Evolutionary conservation across 2,888 invertebrate species (phyloP).

Genomic region (Thereva nobilitata): DNA sequence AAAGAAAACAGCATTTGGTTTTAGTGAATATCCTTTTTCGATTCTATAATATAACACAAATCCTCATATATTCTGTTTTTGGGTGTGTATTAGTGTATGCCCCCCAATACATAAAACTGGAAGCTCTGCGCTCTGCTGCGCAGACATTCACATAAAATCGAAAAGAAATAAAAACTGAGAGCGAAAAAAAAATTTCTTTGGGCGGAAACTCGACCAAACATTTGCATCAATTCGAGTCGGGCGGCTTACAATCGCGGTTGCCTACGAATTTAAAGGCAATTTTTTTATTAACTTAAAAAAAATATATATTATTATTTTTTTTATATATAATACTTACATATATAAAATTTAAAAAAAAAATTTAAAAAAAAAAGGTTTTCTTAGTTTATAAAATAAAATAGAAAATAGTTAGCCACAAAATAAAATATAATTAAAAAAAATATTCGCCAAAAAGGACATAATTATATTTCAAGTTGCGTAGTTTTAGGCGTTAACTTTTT

Average conservation of each 20-base stretch:
- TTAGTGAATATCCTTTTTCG: slow-evolving; percentile 22
- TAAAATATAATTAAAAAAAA: too few species aligned
- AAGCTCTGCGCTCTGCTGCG: neutral
- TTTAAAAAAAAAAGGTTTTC: neutral
- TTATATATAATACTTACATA: too few species aligned
- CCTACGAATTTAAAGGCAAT: slow-evolving; percentile 39
- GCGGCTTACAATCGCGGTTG: slow-evolving; percentile 52
- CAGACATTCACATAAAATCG: slow-evolving; percentile 13
- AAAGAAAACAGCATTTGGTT: too few species aligned
- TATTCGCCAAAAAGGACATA: too few species aligned
- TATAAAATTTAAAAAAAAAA: neutral
- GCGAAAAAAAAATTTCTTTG: slow-evolving; percentile 40
- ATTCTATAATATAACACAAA: too few species aligned
- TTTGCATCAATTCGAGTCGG: slow-evolving; percentile 53
- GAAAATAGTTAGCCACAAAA: neutral
- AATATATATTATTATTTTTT: too few species aligned
- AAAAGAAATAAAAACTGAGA: slow-evolving; percentile 2
- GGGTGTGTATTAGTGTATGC: too few species aligned
- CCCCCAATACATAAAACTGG: too few species aligned
- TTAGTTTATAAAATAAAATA: neutral
- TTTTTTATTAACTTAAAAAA: too few species aligned
- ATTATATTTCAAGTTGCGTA: neutral
- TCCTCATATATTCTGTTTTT: too few species aligned
- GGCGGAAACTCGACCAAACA: slow-evolving; percentile 57
- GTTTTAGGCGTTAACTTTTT: neutral